Conservation (phyloP, 64 coral and sea anemone species). For the Dendrophyllia cribrosa region DNA sequence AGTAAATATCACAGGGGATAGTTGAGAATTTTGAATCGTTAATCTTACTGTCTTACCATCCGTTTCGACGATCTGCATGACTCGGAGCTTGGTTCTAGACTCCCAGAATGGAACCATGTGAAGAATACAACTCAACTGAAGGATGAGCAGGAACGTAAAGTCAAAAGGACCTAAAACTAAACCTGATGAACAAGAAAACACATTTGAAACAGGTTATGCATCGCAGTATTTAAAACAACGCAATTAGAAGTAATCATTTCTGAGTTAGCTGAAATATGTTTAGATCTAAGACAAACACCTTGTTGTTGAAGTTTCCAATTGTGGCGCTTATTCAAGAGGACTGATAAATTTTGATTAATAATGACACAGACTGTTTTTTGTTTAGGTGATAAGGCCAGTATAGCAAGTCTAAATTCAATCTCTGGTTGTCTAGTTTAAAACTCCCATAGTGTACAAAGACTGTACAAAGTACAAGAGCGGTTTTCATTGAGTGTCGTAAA, state of each 20-base stretch:
- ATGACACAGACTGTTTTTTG: no score
- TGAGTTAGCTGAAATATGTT: no score
- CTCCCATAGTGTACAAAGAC: no score
- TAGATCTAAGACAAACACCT: no score
- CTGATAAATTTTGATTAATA: no score
- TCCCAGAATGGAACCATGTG: slow-evolving; percentile 99
- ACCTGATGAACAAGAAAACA: slow-evolving; percentile 16
- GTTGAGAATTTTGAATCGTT: not conserved
- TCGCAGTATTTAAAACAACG: no score
- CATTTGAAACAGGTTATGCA: not conserved
- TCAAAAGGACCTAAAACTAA: slow-evolving; percentile 81
- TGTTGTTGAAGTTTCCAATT: no score
- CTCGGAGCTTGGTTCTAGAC: slow-evolving; percentile 75
- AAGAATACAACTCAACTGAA: slow-evolving; percentile 93
- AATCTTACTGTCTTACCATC: not conserved
- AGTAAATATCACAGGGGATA: no score
- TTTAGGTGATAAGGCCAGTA: not conserved
- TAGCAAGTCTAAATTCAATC: not conserved
- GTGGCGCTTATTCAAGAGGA: no score
- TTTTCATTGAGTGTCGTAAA: no score
- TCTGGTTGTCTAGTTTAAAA: not conserved
- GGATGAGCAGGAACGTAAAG: slow-evolving; percentile 86
- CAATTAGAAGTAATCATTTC: no score
- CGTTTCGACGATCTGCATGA: slow-evolving; percentile 62
- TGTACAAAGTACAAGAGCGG: no score